Evolutionary conservation across 2,888 invertebrate genomes (phyloP).

Genomic region (Adineta ricciae): DNA sequence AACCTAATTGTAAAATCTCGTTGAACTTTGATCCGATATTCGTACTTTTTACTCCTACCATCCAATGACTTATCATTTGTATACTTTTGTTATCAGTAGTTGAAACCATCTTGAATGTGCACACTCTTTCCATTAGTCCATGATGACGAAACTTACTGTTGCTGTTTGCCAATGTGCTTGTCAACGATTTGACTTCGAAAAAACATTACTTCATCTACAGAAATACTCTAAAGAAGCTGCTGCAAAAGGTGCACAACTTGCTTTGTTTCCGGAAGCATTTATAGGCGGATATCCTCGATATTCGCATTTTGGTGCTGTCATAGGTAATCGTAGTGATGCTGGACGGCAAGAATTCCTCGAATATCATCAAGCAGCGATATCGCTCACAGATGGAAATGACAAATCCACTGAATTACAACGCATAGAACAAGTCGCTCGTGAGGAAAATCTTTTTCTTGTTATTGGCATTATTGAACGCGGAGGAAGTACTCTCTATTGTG

Average conservation of each 20-base stretch:
- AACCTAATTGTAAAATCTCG: too few relatives aligned
- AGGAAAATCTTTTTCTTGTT: not conserved
- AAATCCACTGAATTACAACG: not conserved
- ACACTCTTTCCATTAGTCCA: not conserved
- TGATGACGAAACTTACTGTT: not conserved
- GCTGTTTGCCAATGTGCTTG: slow-evolving; percentile 5
- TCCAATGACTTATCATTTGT: too few relatives aligned
- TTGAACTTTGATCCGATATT: too few relatives aligned
- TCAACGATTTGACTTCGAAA: not conserved
- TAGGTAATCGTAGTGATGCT: not conserved
- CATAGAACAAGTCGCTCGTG: not conserved
- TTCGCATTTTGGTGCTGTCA: not conserved
- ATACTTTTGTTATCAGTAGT: too few relatives aligned
- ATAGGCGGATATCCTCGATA: not conserved
- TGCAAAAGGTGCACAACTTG: not conserved
- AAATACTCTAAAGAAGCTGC: not conserved
- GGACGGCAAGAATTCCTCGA: not conserved
- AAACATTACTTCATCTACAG: not conserved
- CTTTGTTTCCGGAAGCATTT: not conserved
- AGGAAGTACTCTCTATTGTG: not conserved
- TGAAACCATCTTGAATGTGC: too few relatives aligned
- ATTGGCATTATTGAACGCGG: not conserved
- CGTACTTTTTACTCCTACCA: too few relatives aligned
- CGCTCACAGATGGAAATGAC: not conserved
- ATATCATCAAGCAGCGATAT: not conserved